phyloP scores from a whole-genome alignment of 2,797 vertebrate genomes.

The Eidolon dupreanum region DNA sequence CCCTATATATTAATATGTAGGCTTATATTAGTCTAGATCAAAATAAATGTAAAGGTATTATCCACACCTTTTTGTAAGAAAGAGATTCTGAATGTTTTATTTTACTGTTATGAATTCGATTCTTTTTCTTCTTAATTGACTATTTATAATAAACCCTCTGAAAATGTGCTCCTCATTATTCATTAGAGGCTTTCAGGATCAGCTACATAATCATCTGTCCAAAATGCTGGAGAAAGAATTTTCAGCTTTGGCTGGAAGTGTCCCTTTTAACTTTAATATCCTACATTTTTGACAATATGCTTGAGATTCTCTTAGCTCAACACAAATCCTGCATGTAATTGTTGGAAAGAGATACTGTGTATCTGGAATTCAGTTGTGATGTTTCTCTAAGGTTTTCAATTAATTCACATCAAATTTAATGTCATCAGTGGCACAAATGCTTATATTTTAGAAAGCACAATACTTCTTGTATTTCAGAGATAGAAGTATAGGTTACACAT shows the following conservation, averaged over 20 bases:
- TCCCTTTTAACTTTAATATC: constrained; percentile 40
- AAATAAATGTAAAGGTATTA: neutral
- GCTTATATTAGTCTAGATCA: neutral
- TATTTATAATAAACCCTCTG: neutral
- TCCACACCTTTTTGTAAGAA: neutral
- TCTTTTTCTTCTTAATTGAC: neutral
- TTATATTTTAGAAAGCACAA: constrained; percentile 26
- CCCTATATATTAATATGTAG: neutral
- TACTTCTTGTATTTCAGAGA: constrained; percentile 13
- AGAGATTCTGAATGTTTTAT: constrained; percentile 23
- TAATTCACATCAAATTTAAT: constrained; percentile 47
- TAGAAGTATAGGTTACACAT: neutral
- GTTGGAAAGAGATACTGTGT: neutral
- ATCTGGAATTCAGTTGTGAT: constrained; percentile 32
- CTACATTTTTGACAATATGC: constrained; percentile 44
- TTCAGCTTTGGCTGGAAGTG: constrained; percentile 49
- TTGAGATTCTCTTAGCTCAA: constrained; percentile 15
- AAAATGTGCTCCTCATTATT: constrained; percentile 12
- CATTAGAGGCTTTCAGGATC: constrained; percentile 39
- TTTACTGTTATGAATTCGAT: constrained; percentile 21
- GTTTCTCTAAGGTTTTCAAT: constrained; percentile 30
- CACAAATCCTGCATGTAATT: constrained; percentile 9
- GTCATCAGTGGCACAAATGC: neutral
- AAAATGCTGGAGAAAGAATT: constrained; percentile 38
- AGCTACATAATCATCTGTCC: constrained; percentile 10